Percentiles rank a stretch among this genome's conserved stretches.
Conservation (phyloP, 1,140 invertebrate species). For the Cydia strobilella region DNA sequence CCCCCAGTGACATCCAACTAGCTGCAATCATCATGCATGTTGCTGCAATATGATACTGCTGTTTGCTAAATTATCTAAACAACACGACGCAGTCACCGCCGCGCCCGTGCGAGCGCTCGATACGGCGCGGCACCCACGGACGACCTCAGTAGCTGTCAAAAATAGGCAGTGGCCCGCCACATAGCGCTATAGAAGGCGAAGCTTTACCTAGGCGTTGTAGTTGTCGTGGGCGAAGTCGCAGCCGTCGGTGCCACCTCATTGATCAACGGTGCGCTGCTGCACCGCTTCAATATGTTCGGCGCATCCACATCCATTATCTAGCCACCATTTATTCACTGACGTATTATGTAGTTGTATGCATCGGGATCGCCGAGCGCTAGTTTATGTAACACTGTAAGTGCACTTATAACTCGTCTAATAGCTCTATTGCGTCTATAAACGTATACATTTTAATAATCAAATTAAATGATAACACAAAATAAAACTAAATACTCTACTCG, state of each 20-base stretch:
- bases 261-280: slow-evolving; percentile 79
- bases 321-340: slow-evolving; percentile 77
- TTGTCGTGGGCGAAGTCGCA: slow-evolving; percentile 72
- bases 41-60: slow-evolving; percentile 31
- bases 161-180: slow-evolving; percentile 54
- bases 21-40: slow-evolving; percentile 23
- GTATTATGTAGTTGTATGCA: slow-evolving; percentile 74
- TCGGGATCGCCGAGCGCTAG: slow-evolving; percentile 68
- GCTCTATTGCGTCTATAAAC: slow-evolving; percentile 56
- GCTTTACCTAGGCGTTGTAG: slow-evolving; percentile 73
- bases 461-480: slow-evolving; percentile 66
- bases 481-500: slow-evolving; percentile 70
- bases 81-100: neutral
- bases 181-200: slow-evolving; percentile 28
- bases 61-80: slow-evolving; percentile 22
- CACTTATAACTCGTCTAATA: slow-evolving; percentile 58
- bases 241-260: slow-evolving; percentile 75
- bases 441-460: slow-evolving; percentile 57
- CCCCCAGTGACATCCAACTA: slow-evolving; percentile 7
- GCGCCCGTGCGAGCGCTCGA: neutral
- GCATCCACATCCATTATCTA: slow-evolving; percentile 80
- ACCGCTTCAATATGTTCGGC: slow-evolving; percentile 79
- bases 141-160: slow-evolving; percentile 72
- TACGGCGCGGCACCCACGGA: slow-evolving; percentile 62
- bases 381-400: slow-evolving; percentile 77